Evolutionary conservation across 2,888 invertebrate species (phyloP).

Genomic region (Pteria penguin): DNA sequence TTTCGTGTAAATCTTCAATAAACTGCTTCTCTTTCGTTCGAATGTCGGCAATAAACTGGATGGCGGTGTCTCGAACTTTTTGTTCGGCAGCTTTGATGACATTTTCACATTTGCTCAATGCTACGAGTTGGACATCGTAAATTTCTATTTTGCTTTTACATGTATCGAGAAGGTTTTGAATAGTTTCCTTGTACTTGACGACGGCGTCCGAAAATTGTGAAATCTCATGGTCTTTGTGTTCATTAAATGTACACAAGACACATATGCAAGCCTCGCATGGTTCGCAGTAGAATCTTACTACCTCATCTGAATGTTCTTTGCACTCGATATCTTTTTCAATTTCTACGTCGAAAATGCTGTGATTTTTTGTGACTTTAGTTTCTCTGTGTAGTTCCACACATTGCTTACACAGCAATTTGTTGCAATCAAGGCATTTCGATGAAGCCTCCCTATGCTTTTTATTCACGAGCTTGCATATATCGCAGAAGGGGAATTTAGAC

Average conservation of each 20-base stretch:
- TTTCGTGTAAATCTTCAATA: slow-evolving; percentile 77
- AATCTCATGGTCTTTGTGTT: slow-evolving; percentile 79
- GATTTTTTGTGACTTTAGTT: slow-evolving; percentile 79
- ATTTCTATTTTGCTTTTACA: slow-evolving; percentile 77
- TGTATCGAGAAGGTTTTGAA: slow-evolving; percentile 71
- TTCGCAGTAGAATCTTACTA: slow-evolving; percentile 80
- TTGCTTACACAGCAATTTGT: slow-evolving; percentile 78
- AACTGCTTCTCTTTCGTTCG: slow-evolving; percentile 77
- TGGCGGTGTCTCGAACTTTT: slow-evolving; percentile 77
- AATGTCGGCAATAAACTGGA: slow-evolving; percentile 78
- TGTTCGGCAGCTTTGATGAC: slow-evolving; percentile 78
- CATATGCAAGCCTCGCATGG: slow-evolving; percentile 80
- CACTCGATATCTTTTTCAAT: slow-evolving; percentile 81
- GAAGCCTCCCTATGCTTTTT: slow-evolving; percentile 78
- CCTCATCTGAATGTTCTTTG: slow-evolving; percentile 79
- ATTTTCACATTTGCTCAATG: slow-evolving; percentile 73
- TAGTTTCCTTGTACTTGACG: slow-evolving; percentile 78
- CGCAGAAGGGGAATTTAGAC: slow-evolving; percentile 79
- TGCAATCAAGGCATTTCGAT: slow-evolving; percentile 80
- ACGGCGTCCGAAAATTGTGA: slow-evolving; percentile 78
- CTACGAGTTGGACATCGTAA: slow-evolving; percentile 75
- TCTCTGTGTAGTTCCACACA: slow-evolving; percentile 79
- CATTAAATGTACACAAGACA: slow-evolving; percentile 80
- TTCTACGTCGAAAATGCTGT: slow-evolving; percentile 80
- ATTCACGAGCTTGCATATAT: slow-evolving; percentile 79